phyloP scores from a whole-genome alignment of 2,113 vertebrate genomes.

The Seriola quinqueradiata region DNA sequence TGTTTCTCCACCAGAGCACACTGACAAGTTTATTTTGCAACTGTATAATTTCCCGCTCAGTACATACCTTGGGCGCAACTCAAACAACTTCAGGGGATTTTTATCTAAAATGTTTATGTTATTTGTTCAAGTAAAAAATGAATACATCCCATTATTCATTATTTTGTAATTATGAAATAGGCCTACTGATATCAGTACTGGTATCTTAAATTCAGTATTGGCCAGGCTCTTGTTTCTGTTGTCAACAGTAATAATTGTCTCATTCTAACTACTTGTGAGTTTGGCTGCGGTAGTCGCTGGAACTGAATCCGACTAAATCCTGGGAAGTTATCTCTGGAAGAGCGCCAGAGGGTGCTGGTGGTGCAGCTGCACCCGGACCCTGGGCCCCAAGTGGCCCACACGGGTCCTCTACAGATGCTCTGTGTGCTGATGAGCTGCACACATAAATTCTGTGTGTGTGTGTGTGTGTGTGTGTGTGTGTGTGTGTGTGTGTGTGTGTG shows the following conservation, averaged over 20 bases:
- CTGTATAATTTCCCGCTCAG: background rate
- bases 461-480: constrained; percentile 4
- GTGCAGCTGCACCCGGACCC: constrained; percentile 45
- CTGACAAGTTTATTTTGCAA: background rate
- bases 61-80: background rate
- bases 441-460: background rate
- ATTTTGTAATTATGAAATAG: background rate
- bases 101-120: background rate
- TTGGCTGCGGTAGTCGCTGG: constrained; percentile 9
- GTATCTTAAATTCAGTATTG: background rate
- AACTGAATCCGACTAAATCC: constrained; percentile 41
- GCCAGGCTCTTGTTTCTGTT: background rate
- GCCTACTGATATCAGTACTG: background rate
- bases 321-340: constrained; percentile 39
- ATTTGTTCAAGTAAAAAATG: background rate
- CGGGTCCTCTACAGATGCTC: constrained; percentile 29
- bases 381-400: constrained; percentile 43
- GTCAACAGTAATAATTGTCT: background rate
- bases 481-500: background rate
- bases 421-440: constrained; percentile 25
- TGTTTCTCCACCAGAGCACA: background rate
- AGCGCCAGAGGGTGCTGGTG: constrained; percentile 68
- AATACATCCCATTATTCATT: background rate
- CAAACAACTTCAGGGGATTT: background rate
- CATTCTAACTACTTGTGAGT: constrained; percentile 1